Evolutionary conservation across 2,888 invertebrate genomes (phyloP), one percentile per base, ranked within the genome.

Genomic region (Plebejus anna): DNA sequence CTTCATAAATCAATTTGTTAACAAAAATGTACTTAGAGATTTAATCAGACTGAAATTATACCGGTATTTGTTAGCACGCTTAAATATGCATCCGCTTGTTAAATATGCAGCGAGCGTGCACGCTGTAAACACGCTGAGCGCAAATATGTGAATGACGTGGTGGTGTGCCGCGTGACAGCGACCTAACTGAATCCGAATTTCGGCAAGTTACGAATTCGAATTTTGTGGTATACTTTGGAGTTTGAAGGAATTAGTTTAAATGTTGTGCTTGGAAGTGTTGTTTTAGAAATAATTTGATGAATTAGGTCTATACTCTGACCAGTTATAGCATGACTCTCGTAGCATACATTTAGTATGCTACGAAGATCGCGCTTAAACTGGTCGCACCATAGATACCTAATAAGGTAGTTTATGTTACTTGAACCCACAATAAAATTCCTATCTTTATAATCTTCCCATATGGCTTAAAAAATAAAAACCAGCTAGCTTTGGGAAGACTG

Each of bases 101-200:
- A 42, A 77, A 72, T 72, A 72, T 72, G 75, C 75, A 71, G 59
- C 71, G 71, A n/a, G 71, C 77, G 75, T 36, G 75, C 57, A 75
- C 76, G 75, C 75, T 76, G 77, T 76, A 76, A 76, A 77, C 77
- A 79, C 77, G 66, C 75, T 61, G 42, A 70, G 77, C 77, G 76
- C 77, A 79, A 77, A 79, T 72, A 78, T 75, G 79, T 77, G 79
- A 51, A 59, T 22, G 72, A 55, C 59, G 76, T 72, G 76, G 28
- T 7, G 55, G 70, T 70, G 71, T 70, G 38, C 70, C 76, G 70
- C 76, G 71, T 70, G 38, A 76, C 76, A 55, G 36, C 51, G 28
- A 47, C 47, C 72, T 72, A 22, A 22, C 72, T 72, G 72, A 42
- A 72, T 47, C 11, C 13, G 66, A 66, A 66, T 66, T 66, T 66